Evolutionary conservation across 2,888 invertebrate species (phyloP).

Genomic region (Phanerotoma sp.): DNA sequence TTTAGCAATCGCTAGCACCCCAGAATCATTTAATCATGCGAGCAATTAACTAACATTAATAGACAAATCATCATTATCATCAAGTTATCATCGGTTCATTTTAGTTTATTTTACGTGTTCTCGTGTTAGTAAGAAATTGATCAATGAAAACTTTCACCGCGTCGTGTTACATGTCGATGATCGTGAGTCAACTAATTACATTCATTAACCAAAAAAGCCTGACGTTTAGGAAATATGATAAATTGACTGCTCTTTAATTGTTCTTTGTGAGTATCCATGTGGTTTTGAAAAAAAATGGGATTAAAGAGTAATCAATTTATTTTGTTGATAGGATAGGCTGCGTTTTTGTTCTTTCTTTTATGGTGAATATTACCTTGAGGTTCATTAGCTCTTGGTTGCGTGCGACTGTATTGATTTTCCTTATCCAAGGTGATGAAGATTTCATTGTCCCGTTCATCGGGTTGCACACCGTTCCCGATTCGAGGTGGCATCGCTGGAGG

Average conservation of each 20-base stretch:
- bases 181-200: constrained; percentile 8
- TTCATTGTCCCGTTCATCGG: constrained; percentile 66
- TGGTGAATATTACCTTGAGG: constrained; percentile 53
- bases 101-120: not conserved
- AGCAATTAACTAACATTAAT: constrained; percentile 15
- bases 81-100: constrained; percentile 7
- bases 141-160: constrained; percentile 13
- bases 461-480: constrained; percentile 61
- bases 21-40: constrained; percentile 26
- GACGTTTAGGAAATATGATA: constrained; percentile 4
- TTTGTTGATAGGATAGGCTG: constrained; percentile 7
- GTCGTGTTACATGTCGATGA: constrained; percentile 9
- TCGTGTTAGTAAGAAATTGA: constrained; percentile 1
- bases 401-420: constrained; percentile 65
- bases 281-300: no score
- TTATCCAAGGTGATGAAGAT: constrained; percentile 68
- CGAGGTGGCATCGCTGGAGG: constrained; percentile 56
- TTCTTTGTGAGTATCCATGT: no score
- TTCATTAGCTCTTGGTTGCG: constrained; percentile 58
- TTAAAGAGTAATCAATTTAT: constrained; percentile 10
- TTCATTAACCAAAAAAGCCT: constrained; percentile 6
- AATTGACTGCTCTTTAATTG: constrained; percentile 13
- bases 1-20: constrained; percentile 36
- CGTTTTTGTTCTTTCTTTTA: constrained; percentile 20
- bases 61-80: not conserved